phyloP scores from a whole-genome alignment of 2,797 vertebrate genomes.

The Mus caroli region DNA sequence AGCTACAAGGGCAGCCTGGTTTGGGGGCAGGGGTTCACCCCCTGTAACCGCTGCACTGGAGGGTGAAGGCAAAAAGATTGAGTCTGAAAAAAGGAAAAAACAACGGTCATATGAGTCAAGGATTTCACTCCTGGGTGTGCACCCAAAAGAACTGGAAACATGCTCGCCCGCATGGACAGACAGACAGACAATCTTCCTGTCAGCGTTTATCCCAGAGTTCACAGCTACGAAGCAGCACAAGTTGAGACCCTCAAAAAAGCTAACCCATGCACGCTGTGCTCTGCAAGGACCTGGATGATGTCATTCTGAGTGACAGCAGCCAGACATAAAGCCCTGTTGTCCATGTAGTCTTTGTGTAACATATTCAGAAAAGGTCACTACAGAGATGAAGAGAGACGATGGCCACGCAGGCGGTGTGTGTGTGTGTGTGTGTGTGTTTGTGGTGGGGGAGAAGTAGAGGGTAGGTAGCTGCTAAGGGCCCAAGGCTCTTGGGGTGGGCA shows the following conservation, averaged over 20 bases:
- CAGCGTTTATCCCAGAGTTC: not conserved
- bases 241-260: not conserved
- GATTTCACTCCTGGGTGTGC: not conserved
- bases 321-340: not conserved
- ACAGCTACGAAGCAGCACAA: too few relatives aligned
- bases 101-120: not conserved
- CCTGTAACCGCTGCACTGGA: not conserved
- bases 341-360: not conserved
- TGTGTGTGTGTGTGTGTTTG: too few relatives aligned
- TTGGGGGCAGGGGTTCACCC: not conserved
- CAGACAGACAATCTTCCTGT: not conserved
- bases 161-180: not conserved
- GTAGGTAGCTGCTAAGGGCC: too few relatives aligned
- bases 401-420: too few relatives aligned
- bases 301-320: not conserved
- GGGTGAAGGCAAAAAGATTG: not conserved
- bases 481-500: not conserved
- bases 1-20: not conserved
- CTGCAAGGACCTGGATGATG: not conserved
- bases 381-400: not conserved
- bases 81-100: not conserved
- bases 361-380: not conserved
- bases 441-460: too few relatives aligned
- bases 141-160: not conserved
- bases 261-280: not conserved